These are phyloP conservation scores for Chloropsis hardwickii DNA, from an alignment of 2,113 vertebrate genomes.

Conservation along the genomic window DNA sequence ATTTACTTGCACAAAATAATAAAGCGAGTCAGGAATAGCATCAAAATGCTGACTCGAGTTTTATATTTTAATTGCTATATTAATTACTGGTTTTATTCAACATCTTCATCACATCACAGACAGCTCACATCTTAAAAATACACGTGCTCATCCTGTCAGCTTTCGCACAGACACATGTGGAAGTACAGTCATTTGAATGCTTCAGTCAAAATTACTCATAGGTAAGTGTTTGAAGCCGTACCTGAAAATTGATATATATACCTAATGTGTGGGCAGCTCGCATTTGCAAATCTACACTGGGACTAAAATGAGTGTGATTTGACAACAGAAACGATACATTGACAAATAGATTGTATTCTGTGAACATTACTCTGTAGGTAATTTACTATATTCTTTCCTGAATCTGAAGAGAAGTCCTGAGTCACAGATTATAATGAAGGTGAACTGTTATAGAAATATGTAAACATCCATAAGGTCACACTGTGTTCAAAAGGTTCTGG, in stretches of 20 bases:
- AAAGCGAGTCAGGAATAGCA: background rate
- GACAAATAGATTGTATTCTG: background rate
- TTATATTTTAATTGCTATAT: slow-evolving; percentile 18
- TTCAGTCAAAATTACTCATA: background rate
- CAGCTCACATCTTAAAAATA: background rate
- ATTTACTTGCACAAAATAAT: background rate
- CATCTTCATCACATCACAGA: background rate
- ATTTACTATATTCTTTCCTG: background rate
- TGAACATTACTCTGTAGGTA: background rate
- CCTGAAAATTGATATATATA: background rate
- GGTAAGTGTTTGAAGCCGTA: background rate
- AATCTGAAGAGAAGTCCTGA: background rate
- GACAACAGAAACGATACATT: background rate
- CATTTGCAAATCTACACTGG: background rate
- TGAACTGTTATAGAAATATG: background rate
- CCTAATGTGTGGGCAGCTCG: background rate
- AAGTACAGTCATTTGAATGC: background rate
- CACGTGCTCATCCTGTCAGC: background rate
- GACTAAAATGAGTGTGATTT: background rate
- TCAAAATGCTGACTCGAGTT: slow-evolving; percentile 10
- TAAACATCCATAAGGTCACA: background rate
- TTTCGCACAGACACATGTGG: background rate
- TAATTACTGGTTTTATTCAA: slow-evolving; percentile 16
- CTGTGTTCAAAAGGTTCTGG: background rate
- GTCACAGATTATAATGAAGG: background rate